Evolutionary conservation across 2,888 invertebrate species (phyloP), one percentile per base, ranked within the genome.

Genomic region (Aplocera efformata): DNA sequence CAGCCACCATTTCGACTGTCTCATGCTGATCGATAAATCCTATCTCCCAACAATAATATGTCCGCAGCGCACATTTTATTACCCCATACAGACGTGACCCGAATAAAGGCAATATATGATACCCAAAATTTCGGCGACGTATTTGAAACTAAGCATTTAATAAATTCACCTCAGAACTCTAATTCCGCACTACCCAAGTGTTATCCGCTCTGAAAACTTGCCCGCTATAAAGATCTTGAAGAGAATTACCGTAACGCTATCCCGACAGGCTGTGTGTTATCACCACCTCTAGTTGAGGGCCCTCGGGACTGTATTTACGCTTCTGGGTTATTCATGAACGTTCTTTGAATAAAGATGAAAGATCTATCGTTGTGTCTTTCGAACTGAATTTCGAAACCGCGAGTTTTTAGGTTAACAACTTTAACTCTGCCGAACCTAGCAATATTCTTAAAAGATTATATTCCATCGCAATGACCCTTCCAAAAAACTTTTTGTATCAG

Each of bases 281-380:
- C 79, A 76, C 74, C 72, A 69, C 68, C 72, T 67, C 66, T 53
- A 39, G 30, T 31, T 30, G 13, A 38, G 56, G 53, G 60, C 79
- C 59, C 67, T 43, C 17, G 72, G 67, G 77, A 73, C 67, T 72
- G 72, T 81, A 75, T 78, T 81, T 77, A 78, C 72, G 66, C 64
- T 64, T 60, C 73, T 79, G 75, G 72, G 74, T 79, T 81, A 83
- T 85, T 83, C 82, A 83, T 84, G 81, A 78, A 74, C 63, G 59
- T 53, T 49, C 61, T 71, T 70, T 83, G 83, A 84, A 83, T 85
- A 83, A 79, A 81, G 79, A 84, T 84, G 81, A 81, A 76, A 61
- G 65, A 76, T 62, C 52, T 62, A 58, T 62, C 58, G 57, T 53
- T 58, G 60, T 62, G 63, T 67, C 67, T 63, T 63, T 69, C 69